Evolutionary conservation across 2,797 vertebrate species (phyloP), one percentile per base, ranked within the genome.

Genomic region (Morus bassanus): DNA sequence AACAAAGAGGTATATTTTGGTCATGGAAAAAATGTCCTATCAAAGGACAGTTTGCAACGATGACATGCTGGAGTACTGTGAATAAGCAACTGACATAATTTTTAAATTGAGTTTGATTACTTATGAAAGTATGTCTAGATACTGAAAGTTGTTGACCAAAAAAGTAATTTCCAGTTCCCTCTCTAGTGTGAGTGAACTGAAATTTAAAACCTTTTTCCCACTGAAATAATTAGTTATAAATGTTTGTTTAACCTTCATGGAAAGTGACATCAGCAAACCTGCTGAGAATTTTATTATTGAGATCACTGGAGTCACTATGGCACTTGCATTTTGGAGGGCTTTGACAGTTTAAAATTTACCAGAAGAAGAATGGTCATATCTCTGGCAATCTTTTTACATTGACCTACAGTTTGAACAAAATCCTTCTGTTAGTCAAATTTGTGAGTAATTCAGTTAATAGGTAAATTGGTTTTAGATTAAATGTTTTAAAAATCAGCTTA

Each of bases 401-500:
- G 39, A 56, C n/a, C 30, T 83, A 30, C 11, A 83, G 28, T 75
- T 95, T 61, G 45, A 91, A 91, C 21, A 95, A 95, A 93, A 73
- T 85, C n/a, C 10, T 70, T 59, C 54, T 63, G 39, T 78, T 85
- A 61, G 59, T 53, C 43, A 75, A 51, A 70, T 67, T 51, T 73
- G 30, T 83, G 39, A 9, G 31, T 84, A 83, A 70, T 88, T 88
- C 28, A 64, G 28, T 80, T 93, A 95, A 94, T 86, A 89, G 83
- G 39, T 43, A 91, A 80, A 94, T 88, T 95, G 22, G 41, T 73
- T 95, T 96, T 63, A 92, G 91, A 95, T 89, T 45, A 95, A 93
- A 89, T 88, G 68, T 54, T 97, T 95, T 95, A 75, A 31, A 95
- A 92, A 93, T 92, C 1, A 2, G 50, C 48, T 95, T 94, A 95